Percentiles rank a stretch among this genome's conserved stretches.
Conservation (phyloP, 1,140 invertebrate genomes). For the Agraylea sexmaculata region DNA sequence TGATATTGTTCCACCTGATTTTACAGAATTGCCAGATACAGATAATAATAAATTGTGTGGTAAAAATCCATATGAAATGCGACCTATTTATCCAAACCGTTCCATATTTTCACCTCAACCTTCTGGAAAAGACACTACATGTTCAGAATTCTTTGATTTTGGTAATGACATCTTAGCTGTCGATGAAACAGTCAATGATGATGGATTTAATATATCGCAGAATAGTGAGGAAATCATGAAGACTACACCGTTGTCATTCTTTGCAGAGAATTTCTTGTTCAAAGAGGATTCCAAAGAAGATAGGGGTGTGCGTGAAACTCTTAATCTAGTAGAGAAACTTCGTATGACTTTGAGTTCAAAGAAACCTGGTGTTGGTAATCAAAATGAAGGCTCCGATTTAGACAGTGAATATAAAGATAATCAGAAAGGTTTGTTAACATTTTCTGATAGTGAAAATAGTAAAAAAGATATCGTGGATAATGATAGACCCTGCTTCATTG, state of each 20-base stretch:
- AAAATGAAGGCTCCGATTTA: slow-evolving; percentile 12
- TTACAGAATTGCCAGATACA: slow-evolving; percentile 12
- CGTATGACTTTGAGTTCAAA: slow-evolving; percentile 40
- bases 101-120: slow-evolving; percentile 62
- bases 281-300: slow-evolving; percentile 62
- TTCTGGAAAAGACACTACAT: slow-evolving; percentile 45
- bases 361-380: slow-evolving; percentile 15
- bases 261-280: slow-evolving; percentile 51
- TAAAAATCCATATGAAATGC: slow-evolving; percentile 12
- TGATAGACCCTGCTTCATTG: slow-evolving; percentile 1
- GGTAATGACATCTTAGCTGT: slow-evolving; percentile 50
- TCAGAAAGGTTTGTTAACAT: slow-evolving; percentile 7
- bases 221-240: slow-evolving; percentile 49
- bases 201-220: slow-evolving; percentile 47
- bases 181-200: slow-evolving; percentile 47
- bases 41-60: slow-evolving; percentile 16
- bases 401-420: slow-evolving; percentile 16
- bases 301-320: slow-evolving; percentile 55
- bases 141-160: slow-evolving; percentile 51
- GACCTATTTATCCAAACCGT: slow-evolving; percentile 36
- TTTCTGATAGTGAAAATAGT: slow-evolving; percentile 5
- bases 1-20: slow-evolving; percentile 16
- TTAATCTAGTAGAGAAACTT: slow-evolving; percentile 67
- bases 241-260: slow-evolving; percentile 47
- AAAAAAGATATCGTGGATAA: slow-evolving; percentile 6